Evolutionary conservation across 2,888 invertebrate genomes (phyloP).

Genomic region (Harpalus rufipes): DNA sequence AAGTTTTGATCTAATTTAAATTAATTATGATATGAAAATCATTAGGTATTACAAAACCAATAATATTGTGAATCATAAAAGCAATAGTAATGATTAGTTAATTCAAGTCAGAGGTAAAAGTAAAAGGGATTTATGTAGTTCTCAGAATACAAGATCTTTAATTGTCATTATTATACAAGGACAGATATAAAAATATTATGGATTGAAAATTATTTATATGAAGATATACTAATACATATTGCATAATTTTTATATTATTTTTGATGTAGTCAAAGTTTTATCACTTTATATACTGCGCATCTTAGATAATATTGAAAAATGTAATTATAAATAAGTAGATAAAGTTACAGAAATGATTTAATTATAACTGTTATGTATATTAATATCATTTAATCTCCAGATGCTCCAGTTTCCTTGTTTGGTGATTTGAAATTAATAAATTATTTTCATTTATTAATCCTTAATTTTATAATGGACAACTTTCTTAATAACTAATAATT

Average conservation of each 20-base stretch:
- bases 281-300: too few relatives aligned
- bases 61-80: not conserved
- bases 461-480: too few relatives aligned
- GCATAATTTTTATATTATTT: not conserved
- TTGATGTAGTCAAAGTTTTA: not conserved
- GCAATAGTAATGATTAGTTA: not conserved
- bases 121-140: not conserved
- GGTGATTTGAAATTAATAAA: too few relatives aligned
- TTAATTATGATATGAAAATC: conserved; percentile 1
- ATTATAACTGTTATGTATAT: too few relatives aligned
- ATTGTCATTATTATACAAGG: not conserved
- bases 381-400: too few relatives aligned
- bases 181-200: not conserved
- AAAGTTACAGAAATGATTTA: too few relatives aligned
- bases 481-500: too few relatives aligned
- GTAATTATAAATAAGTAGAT: too few relatives aligned
- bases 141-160: not conserved
- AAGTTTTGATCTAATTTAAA: not conserved
- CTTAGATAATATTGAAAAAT: too few relatives aligned
- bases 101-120: not conserved
- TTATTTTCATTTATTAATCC: too few relatives aligned
- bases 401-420: too few relatives aligned
- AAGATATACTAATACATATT: not conserved
- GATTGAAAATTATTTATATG: not conserved
- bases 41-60: not conserved